Base-by-base conservation (phyloP, 2,113 vertebrate genomes). In the Bufo bufo region DNA sequence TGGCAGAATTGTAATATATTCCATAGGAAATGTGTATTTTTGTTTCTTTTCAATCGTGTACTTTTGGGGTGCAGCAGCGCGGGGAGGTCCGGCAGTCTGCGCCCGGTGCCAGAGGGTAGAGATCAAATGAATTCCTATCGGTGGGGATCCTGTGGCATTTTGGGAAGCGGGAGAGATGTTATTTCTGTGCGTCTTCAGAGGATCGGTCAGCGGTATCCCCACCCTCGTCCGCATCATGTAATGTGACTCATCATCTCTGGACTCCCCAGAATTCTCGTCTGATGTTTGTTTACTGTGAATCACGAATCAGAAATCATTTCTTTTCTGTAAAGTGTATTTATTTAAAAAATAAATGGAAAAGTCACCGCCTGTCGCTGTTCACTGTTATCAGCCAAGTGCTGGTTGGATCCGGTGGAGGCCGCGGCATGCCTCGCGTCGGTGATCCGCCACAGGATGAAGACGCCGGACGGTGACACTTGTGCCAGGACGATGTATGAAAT, bases 281-380 rank as follows among this genome's bases (percentile, higher is more conserved):
- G n/a, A 49, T 69, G 45, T 33, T 49, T 82, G 92, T 92, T 91
- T 52, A 47, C 11, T 50, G 89, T 92, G 91, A 93, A 93, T 95
- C 91, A 94, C 95, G 95, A 93, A 93, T 93, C n/a, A 45, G 95
- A 33, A 33, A 33, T 33, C n/a, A 23, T 95, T 95, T 96, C 94
- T 95, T 95, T 95, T 94, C 96, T 96, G 95, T 96, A 95, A 96
- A 96, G 92, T 95, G 95, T 96, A 96, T 96, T 96, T 96, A 96
- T 96, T 96, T 95, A 93, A 95, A 93, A 94, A 90, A 94, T 95
- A 95, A 92, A 95, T 95, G 93, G 93, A 88, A 93, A 93, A 92
- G 87, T 92, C 90, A 23, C 66, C 6, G 89, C 12, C 17, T 91
- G 90, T 93, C 90, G 94, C 49, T 91, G 91, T 92, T 90, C 56